Conservation (phyloP, 2,113 vertebrate genomes). For the Sterrhoptilus dennistouni region DNA sequence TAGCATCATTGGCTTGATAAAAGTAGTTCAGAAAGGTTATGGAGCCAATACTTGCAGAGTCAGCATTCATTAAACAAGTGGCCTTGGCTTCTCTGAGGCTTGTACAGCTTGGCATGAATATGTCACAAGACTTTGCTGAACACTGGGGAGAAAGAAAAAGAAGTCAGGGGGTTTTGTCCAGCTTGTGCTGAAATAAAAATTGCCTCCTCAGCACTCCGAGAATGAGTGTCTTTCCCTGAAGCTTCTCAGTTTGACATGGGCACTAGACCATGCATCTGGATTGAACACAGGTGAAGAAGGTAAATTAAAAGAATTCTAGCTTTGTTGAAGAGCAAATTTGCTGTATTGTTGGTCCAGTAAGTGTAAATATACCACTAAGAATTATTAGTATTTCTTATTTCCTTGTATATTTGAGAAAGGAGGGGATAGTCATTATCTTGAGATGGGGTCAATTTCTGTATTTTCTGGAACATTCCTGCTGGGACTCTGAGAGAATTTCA, state of each 20-base stretch:
- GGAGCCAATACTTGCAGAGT: not conserved
- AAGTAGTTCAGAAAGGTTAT: constrained; percentile 40
- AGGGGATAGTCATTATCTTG: not conserved
- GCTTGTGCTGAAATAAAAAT: not conserved
- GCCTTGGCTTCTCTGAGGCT: not conserved
- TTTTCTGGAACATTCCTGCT: not conserved
- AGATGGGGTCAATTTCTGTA: not conserved
- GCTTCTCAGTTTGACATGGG: not conserved
- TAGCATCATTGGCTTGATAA: constrained; percentile 1
- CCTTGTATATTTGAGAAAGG: not conserved
- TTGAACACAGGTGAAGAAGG: not conserved
- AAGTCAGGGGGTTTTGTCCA: not conserved
- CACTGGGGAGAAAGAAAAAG: not conserved
- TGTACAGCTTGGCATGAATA: not conserved
- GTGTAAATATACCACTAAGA: not conserved
- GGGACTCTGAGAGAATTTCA: not conserved
- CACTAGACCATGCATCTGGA: not conserved
- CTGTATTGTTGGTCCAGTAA: not conserved
- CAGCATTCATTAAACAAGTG: not conserved
- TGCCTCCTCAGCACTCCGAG: not conserved
- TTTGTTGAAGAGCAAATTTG: not conserved
- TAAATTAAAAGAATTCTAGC: not conserved
- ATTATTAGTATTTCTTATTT: not conserved
- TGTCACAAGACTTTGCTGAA: not conserved
- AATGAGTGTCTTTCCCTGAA: not conserved